phyloP scores from a whole-genome alignment of 2,113 vertebrate species.

The Grammomys dolichurus region DNA sequence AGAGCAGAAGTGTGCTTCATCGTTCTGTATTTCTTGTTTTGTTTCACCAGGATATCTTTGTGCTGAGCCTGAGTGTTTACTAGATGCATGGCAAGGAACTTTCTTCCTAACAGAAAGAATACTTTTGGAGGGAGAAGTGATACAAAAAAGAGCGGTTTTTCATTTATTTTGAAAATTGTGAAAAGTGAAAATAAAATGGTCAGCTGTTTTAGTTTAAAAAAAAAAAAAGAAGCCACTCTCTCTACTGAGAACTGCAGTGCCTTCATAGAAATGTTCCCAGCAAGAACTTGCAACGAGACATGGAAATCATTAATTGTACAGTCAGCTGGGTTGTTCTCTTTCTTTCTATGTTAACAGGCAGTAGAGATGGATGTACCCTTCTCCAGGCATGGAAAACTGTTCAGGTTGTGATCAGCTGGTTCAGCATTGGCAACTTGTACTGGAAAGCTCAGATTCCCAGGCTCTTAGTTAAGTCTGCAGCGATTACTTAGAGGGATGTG shows the following conservation, averaged over 20 bases:
- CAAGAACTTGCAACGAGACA: not conserved
- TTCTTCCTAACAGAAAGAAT: too few relatives aligned
- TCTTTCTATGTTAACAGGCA: conserved; percentile 55
- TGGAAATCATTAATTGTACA: conserved; percentile 56
- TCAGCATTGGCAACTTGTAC: not conserved
- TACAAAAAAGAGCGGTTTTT: too few relatives aligned
- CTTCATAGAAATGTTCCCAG: not conserved
- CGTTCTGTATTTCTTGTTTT: too few relatives aligned
- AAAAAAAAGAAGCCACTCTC: not conserved
- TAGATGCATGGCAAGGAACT: too few relatives aligned
- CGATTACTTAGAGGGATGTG: conserved; percentile 63
- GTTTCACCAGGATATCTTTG: too few relatives aligned
- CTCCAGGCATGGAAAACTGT: not conserved
- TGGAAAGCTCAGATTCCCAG: conserved; percentile 5
- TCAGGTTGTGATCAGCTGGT: conserved; percentile 66
- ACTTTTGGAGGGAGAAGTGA: too few relatives aligned
- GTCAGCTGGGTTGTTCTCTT: conserved; percentile 10
- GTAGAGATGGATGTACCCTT: conserved; percentile 33
- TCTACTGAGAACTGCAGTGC: not conserved
- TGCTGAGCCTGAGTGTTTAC: too few relatives aligned
- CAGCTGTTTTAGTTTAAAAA: too few relatives aligned
- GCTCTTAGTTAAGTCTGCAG: conserved; percentile 57
- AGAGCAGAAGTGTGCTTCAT: too few relatives aligned
- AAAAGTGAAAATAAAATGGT: too few relatives aligned
- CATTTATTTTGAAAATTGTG: too few relatives aligned